Percentiles rank a stretch among this genome's conserved stretches.
phyloP scores from a whole-genome alignment of 2,888 invertebrate genomes.

The Ametastegia equiseti region DNA sequence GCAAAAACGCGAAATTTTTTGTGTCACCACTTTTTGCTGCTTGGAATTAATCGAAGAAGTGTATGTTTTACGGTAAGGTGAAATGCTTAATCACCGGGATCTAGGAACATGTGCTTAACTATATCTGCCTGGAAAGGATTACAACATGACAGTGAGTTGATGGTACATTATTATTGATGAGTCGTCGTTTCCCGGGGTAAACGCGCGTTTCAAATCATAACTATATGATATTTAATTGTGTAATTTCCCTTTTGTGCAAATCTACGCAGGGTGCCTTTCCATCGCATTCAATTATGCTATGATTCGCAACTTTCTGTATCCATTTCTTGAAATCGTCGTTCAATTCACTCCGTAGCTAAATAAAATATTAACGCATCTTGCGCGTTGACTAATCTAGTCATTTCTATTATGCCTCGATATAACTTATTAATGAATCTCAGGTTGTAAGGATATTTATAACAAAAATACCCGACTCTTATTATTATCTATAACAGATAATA shows the following conservation, averaged over 20 bases:
- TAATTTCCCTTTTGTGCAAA: conserved; percentile 5
- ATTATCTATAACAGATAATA: not conserved
- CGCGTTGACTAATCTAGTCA: not conserved
- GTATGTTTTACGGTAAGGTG: not conserved
- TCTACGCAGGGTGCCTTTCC: not conserved
- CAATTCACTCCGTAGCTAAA: not conserved
- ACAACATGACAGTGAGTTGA: not conserved
- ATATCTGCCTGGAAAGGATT: not conserved
- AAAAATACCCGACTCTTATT: not conserved
- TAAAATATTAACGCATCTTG: not conserved
- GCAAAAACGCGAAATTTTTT: too few species aligned
- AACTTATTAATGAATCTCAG: not conserved
- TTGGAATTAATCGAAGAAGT: not conserved
- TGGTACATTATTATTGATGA: not conserved
- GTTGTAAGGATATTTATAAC: not conserved
- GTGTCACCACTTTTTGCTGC: too few species aligned
- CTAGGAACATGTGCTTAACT: not conserved
- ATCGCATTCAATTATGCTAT: not conserved
- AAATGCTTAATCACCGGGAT: not conserved
- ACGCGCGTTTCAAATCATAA: not conserved
- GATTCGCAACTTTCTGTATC: not conserved
- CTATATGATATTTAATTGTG: conserved; percentile 3
- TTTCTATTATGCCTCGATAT: conserved; percentile 10
- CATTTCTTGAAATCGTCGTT: conserved; percentile 3
- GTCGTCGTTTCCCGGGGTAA: not conserved